Base-by-base conservation (phyloP, 2,888 invertebrate genomes). In the Tethea ocularis region DNA sequence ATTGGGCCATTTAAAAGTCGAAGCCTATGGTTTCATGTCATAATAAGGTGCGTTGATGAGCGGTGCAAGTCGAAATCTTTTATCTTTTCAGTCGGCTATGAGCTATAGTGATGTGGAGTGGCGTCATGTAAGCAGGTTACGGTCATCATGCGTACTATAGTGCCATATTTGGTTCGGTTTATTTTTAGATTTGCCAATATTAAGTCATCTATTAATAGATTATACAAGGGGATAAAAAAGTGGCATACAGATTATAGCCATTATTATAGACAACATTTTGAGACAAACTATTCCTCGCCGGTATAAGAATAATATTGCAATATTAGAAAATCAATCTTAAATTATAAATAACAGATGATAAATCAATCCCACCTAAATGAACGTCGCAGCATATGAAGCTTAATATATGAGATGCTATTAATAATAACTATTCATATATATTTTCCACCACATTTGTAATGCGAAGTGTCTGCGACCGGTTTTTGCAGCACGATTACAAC, bases 121-220 rank as follows among this genome's bases (percentile, higher is more conserved):
- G 20, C 10, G 15, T 20, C 20, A n/a, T n/a, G 38, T 7, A 46
- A 46, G 46, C 20, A 20, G 46, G 41, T 41, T 6, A 46, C 20
- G 17, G 46, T 46, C 46, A 46, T 41, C 38, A 17, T 46, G 46
- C 46, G 46, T 17, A 41, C 41, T 46, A 46, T 46, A 20, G 46
- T 46, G 20, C 7, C n/a, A 46, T 20, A 33, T 33, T 33, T 4
- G 17, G 1, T 17, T 46, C 10, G 17, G 20, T 46, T 46, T 46
- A 1, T 46, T 20, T 46, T 20, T 20, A 6, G 15, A 13, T 41
- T 41, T 41, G 29, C 29, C 29, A 29, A 29, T 29, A 8, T n/a
- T 29, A 29, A 0, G 29, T 26, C 1, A 7, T 26, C n/a, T n/a
- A n/a, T n/a, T n/a, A n/a, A n/a, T n/a, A n/a, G n/a, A n/a, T n/a